Conservation (phyloP, 2,113 vertebrate genomes). For the Hydrolagus affinis region DNA sequence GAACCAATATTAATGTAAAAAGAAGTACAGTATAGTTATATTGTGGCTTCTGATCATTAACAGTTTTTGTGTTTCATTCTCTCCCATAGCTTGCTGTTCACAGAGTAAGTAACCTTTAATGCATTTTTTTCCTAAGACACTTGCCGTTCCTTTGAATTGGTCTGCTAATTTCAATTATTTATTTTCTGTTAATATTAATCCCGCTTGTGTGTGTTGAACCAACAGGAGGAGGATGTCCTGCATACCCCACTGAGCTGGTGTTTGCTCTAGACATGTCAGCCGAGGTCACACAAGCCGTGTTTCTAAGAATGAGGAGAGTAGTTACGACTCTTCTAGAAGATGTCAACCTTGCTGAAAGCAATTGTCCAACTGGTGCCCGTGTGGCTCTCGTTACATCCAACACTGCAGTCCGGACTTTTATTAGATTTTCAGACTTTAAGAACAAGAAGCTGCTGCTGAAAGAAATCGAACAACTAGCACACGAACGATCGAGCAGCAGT, state of each 20-base stretch:
- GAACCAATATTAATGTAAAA: not conserved
- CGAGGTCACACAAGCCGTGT: constrained; percentile 52
- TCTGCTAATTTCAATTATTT: not conserved
- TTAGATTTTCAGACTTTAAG: constrained; percentile 71
- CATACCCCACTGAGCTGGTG: constrained; percentile 71
- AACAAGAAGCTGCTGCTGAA: constrained; percentile 51
- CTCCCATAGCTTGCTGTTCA: constrained; percentile 17
- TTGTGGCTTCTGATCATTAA: not conserved
- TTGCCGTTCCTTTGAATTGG: not conserved
- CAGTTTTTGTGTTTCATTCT: not conserved
- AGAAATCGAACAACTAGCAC: constrained; percentile 52
- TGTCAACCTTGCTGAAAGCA: constrained; percentile 63
- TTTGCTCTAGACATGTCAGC: constrained; percentile 74
- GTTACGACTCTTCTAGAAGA: constrained; percentile 56
- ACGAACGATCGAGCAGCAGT: constrained; percentile 50
- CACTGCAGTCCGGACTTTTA: constrained; percentile 53
- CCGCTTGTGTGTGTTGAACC: not conserved
- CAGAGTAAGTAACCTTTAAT: not conserved
- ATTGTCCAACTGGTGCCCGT: constrained; percentile 67
- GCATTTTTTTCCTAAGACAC: not conserved
- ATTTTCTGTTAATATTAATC: not conserved
- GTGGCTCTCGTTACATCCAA: constrained; percentile 68
- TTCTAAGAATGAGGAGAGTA: constrained; percentile 64
- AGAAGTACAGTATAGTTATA: not conserved
- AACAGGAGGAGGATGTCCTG: constrained; percentile 57